phyloP scores from a whole-genome alignment of 2,113 vertebrate species.

The Pimephales promelas region DNA sequence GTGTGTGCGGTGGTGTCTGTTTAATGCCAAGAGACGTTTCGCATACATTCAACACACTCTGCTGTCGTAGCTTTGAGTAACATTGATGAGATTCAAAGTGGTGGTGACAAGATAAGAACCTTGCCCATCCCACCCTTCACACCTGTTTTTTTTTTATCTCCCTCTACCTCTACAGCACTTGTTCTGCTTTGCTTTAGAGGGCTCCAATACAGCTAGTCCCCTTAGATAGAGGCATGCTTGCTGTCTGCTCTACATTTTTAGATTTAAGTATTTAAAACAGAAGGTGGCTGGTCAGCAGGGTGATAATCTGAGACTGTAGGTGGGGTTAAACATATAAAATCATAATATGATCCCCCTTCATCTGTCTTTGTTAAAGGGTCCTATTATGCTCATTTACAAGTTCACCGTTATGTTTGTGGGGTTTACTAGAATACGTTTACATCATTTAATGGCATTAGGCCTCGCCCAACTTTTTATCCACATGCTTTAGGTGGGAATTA shows the following conservation, averaged over 20 bases:
- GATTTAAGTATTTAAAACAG: constrained; percentile 32
- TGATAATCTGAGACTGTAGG: constrained; percentile 2
- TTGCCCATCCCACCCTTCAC: constrained; percentile 5
- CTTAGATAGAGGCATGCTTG: constrained; percentile 2
- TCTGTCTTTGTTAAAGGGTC: neutral
- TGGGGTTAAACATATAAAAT: neutral
- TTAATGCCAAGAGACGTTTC: neutral
- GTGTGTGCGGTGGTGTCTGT: neutral
- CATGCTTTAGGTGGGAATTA: too few relatives aligned
- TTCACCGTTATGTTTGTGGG: neutral
- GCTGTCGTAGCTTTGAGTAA: neutral
- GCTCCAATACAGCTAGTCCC: neutral
- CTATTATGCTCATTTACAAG: neutral
- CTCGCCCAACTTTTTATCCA: too few relatives aligned
- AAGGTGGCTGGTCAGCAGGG: constrained; percentile 18
- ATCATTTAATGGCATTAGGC: too few relatives aligned
- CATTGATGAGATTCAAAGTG: constrained; percentile 1
- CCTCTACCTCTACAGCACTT: neutral
- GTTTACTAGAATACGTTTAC: too few relatives aligned
- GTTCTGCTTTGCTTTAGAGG: neutral
- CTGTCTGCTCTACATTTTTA: constrained; percentile 33
- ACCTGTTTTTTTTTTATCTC: neutral
- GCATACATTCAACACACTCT: neutral
- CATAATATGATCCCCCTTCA: neutral
- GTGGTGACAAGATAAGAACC: neutral